Evolutionary conservation across 2,888 invertebrate genomes (phyloP).

Genomic region (Cataglyphis cursor): DNA sequence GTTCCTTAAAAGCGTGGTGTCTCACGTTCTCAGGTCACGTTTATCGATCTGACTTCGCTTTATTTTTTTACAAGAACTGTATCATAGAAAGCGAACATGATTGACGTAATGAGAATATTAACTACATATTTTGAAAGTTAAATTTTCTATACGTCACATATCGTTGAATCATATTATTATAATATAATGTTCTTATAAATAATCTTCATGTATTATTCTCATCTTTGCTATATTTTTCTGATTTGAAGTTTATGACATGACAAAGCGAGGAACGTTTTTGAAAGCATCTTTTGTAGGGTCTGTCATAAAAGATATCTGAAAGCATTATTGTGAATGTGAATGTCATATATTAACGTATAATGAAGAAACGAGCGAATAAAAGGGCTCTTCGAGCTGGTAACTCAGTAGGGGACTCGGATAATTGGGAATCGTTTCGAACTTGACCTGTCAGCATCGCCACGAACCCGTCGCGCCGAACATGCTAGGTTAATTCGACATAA

Average conservation of each 20-base stretch:
- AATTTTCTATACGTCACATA: neutral
- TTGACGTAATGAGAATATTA: neutral
- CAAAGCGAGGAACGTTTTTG: conserved; percentile 5
- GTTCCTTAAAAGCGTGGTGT: conserved; percentile 48
- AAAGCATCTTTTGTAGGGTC: conserved; percentile 24
- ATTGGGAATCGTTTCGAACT: conserved; percentile 70
- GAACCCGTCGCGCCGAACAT: conserved; percentile 40
- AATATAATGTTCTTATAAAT: neutral
- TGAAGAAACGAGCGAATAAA: conserved; percentile 58
- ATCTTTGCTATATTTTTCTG: neutral
- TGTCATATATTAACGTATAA: conserved; percentile 61
- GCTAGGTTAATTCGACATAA: conserved; percentile 71
- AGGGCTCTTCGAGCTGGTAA: conserved; percentile 59
- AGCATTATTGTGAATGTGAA: conserved; percentile 66
- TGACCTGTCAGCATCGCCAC: conserved; percentile 66
- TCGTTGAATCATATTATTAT: neutral
- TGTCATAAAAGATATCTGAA: conserved; percentile 53
- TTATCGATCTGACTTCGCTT: conserved; percentile 37
- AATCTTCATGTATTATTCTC: neutral
- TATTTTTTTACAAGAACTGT: neutral
- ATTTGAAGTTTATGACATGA: conserved; percentile 24
- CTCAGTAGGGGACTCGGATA: conserved; percentile 68
- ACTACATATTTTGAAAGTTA: neutral
- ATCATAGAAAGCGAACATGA: neutral
- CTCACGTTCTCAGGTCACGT: conserved; percentile 56